Conservation (phyloP, 2,888 invertebrate species). For the Hydrotaea diabolus region DNA sequence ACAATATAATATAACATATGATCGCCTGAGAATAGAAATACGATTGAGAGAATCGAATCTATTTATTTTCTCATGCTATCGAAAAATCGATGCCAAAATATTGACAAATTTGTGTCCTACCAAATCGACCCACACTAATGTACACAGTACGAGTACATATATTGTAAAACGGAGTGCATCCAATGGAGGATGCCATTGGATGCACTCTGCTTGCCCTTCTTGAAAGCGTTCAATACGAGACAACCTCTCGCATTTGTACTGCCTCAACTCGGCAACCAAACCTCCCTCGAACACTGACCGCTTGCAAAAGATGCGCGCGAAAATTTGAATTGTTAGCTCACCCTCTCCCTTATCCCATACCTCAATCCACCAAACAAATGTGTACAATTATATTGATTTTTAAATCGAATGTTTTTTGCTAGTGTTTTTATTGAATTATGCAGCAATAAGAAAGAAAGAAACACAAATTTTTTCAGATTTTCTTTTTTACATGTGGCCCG, state of each 20-base stretch:
- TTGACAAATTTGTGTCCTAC: no score
- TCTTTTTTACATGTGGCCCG: background rate
- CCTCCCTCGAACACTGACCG: background rate
- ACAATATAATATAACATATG: no score
- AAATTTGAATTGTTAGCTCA: background rate
- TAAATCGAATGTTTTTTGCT: background rate
- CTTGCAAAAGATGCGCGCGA: background rate
- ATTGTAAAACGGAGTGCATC: no score
- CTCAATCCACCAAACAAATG: no score
- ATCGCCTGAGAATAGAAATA: no score
- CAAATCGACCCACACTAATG: no score
- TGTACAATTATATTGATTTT: background rate
- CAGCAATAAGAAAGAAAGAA: conserved; percentile 34
- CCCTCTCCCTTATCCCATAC: background rate
- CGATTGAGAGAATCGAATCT: no score
- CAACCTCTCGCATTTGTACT: background rate
- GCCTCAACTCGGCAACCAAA: background rate
- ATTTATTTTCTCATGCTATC: no score
- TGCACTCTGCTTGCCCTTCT: no score
- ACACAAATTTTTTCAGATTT: conserved; percentile 6
- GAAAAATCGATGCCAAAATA: no score
- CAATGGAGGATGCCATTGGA: no score
- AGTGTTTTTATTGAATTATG: conserved; percentile 43
- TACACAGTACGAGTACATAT: no score
- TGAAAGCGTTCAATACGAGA: background rate